A percentile compares a stretch with the other conserved stretches of the same genome.
Conservation (phyloP, 2,888 invertebrate genomes). For the Tiliacea citrago region DNA sequence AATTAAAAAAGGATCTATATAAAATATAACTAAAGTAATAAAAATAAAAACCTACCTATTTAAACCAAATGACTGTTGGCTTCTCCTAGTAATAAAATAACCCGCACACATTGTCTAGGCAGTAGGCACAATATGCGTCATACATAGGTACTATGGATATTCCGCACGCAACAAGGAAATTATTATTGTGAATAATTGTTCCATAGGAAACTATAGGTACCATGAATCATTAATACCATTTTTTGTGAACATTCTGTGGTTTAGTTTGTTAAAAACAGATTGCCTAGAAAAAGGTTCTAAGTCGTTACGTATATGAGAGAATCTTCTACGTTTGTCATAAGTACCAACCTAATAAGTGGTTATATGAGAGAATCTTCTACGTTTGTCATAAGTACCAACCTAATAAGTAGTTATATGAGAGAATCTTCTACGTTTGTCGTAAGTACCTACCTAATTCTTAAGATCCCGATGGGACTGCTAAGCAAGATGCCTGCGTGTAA, state of each 20-base stretch:
- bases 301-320: no score
- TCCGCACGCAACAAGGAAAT: conserved; percentile 15
- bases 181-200: background rate
- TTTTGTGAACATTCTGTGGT: no score
- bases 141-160: background rate
- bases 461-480: background rate
- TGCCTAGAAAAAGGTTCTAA: background rate
- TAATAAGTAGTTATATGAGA: background rate
- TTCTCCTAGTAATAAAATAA: conserved; percentile 28
- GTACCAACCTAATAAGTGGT: no score
- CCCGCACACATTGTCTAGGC: conserved; percentile 37
- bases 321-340: no score
- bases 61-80: conserved; percentile 14
- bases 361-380: no score
- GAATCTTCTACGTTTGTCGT: background rate
- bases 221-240: background rate
- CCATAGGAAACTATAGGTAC: no score
- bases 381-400: no score
- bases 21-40: no score
- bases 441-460: background rate
- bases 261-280: no score
- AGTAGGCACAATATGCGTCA: conserved; percentile 23
- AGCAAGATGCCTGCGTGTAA: background rate
- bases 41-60: no score
- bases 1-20: no score